Evolutionary conservation across 2,888 invertebrate genomes (phyloP).

Genomic region (Hermaeophaga mercurialis): DNA sequence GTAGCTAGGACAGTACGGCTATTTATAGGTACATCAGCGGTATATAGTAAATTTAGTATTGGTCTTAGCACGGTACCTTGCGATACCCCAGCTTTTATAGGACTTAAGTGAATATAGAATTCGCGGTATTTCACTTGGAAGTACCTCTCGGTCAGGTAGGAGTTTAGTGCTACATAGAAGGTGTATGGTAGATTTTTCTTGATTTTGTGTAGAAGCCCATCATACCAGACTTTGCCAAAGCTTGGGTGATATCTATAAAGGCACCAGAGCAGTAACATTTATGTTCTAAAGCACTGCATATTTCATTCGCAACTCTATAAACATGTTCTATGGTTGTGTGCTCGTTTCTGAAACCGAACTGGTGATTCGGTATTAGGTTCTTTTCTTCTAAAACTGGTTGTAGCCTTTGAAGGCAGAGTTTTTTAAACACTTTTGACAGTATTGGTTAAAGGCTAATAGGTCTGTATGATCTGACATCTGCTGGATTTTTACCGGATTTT

Average conservation of each 20-base stretch:
- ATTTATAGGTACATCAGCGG: neutral
- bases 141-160: neutral
- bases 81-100: neutral
- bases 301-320: neutral
- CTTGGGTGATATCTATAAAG: neutral
- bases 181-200: neutral
- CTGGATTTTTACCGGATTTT: neutral
- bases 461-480: slow-evolving; percentile 1
- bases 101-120: neutral
- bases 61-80: neutral
- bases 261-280: neutral
- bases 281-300: neutral
- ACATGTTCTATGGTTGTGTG: neutral
- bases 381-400: neutral
- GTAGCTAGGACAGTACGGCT: neutral
- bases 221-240: neutral
- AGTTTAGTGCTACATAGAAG: neutral
- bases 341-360: neutral
- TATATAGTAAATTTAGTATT: neutral
- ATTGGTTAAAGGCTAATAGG: neutral
- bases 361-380: neutral
- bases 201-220: neutral
- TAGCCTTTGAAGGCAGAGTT: neutral
- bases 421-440: neutral
- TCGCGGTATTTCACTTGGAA: neutral